phyloP scores from a whole-genome alignment of 2,888 invertebrate species.

The Luffia ferchaultella region DNA sequence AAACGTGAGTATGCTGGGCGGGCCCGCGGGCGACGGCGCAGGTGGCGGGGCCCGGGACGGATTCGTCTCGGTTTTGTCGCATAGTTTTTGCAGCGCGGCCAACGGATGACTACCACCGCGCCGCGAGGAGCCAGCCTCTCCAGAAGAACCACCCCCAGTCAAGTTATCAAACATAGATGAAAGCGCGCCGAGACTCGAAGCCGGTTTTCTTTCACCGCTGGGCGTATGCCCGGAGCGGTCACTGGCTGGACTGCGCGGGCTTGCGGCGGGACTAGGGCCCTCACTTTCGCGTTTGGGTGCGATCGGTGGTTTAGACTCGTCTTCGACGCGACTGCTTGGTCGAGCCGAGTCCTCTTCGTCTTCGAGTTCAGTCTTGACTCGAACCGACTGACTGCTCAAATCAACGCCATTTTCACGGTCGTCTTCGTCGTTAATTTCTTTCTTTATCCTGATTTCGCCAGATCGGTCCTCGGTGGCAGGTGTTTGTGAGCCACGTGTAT shows the following conservation, averaged over 20 bases:
- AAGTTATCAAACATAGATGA: conserved; percentile 92
- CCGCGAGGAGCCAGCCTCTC: conserved; percentile 66
- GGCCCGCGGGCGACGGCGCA: conserved; percentile 69
- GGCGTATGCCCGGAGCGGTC: conserved; percentile 80
- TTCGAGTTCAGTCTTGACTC: conserved; percentile 71
- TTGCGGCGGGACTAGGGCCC: conserved; percentile 63
- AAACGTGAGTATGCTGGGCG: conserved; percentile 87
- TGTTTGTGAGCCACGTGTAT: conserved; percentile 68
- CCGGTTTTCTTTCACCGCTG: conserved; percentile 68
- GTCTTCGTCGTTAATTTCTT: conserved; percentile 61
- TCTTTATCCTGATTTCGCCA: conserved; percentile 66
- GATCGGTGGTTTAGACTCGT: conserved; percentile 41
- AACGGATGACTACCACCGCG: conserved; percentile 87
- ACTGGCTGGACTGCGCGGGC: conserved; percentile 79
- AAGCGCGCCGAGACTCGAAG: conserved; percentile 80
- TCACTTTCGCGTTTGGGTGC: conserved; percentile 62
- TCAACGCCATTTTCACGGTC: conserved; percentile 57
- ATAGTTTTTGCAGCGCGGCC: conserved; percentile 93
- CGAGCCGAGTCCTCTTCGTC: conserved; percentile 67
- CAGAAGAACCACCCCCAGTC: conserved; percentile 63
- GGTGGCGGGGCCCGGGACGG: conserved; percentile 60
- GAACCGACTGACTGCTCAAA: conserved; percentile 50
- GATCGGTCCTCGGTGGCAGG: conserved; percentile 70
- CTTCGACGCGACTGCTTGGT: conserved; percentile 35
- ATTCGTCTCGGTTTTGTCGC: conserved; percentile 92